Base-by-base conservation (phyloP, 2,888 invertebrate species). In the Sepiola atlantica region DNA sequence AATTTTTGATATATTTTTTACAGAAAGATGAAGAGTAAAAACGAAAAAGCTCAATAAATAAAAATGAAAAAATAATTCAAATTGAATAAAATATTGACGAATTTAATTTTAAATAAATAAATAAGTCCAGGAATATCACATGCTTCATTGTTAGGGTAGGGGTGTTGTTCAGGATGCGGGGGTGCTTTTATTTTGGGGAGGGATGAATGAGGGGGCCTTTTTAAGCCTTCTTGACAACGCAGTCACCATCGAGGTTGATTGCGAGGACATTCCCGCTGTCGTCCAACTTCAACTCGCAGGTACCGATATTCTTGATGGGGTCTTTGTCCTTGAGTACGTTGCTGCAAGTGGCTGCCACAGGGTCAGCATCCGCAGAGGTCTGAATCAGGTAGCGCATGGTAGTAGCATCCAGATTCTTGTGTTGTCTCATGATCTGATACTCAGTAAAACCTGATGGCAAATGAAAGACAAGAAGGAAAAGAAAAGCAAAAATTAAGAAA, bases 21-120 rank as follows among this genome's bases (percentile, higher is more conserved):
- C 45, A 45, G 77, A n/a, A n/a, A 77, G 77, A n/a, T 32, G 77
- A 77, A 77, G 16, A 77, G 32, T 12, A 77, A 28, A 77, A n/a
- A n/a, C n/a, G 32, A 77, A 77, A 77, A 45, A 45, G 45, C 45
- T 45, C 45, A 45, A 45, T 45, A 45, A 77, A 77, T 16, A 61
- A 61, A 61, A 57, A 57, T 20, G 21, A 57, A 57, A 21, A 57
- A 55, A 21, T 8, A 12, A 55, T 24, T 24, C 10, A n/a, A 77
- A 28, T 77, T 28, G n/a, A 77, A 77, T 77, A 77, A 77, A 77
- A 77, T 77, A 77, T 77, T 77, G 16, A 77, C 61, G 32, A n/a
- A 77, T 77, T 77, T 77, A 77, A 77, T 77, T 77, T 61, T 77
- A 77, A 77, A 77, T 77, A 77, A 77, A 77, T 77, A 77, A 77